These are phyloP conservation scores for Festucalex cinctus DNA, from an alignment of 2,113 vertebrate genomes.

Conservation along the genomic window DNA sequence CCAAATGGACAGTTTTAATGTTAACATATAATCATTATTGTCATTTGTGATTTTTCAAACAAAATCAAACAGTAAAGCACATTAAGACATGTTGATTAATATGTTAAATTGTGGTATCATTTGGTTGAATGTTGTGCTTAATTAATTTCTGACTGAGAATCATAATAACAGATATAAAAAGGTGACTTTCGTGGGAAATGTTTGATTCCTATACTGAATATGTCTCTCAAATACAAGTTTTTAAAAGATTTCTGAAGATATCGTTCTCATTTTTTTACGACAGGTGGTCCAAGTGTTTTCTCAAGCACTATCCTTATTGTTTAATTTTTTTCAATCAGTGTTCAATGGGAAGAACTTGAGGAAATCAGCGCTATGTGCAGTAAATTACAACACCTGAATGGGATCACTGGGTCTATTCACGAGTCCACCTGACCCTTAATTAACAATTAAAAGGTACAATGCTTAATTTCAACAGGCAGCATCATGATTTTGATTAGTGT, in stretches of 20 bases:
- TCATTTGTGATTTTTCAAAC: not conserved
- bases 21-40: not conserved
- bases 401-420: slow-evolving; percentile 62
- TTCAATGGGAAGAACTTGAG: slow-evolving; percentile 24
- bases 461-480: slow-evolving; percentile 66
- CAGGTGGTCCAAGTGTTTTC: not conserved
- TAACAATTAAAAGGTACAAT: slow-evolving; percentile 66
- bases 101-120: not conserved
- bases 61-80: not conserved
- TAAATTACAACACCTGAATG: slow-evolving; percentile 65
- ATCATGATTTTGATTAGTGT: slow-evolving; percentile 53
- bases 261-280: not conserved
- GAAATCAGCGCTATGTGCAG: slow-evolving; percentile 39
- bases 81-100: not conserved
- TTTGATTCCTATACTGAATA: not conserved
- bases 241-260: not conserved
- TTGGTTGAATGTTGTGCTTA: not conserved
- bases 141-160: not conserved
- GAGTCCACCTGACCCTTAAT: slow-evolving; percentile 70
- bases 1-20: not conserved
- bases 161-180: not conserved
- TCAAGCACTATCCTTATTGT: not conserved
- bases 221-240: not conserved
- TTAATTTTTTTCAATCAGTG: slow-evolving; percentile 1
- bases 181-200: not conserved